phyloP scores from a whole-genome alignment of 2,797 vertebrate genomes.

The Moxostoma hubbsi region DNA sequence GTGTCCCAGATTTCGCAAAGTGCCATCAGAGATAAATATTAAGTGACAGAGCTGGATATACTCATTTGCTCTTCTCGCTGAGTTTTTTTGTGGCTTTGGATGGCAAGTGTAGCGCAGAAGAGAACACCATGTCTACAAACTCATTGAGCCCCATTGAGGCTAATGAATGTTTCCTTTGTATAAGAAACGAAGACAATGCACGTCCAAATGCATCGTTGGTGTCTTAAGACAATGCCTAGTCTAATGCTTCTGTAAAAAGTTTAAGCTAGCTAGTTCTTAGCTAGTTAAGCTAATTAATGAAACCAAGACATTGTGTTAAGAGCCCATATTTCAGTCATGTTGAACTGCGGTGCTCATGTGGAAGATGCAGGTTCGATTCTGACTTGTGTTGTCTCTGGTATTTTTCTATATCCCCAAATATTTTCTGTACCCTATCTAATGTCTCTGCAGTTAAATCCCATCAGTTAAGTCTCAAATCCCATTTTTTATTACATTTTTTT shows the following conservation, averaged over 20 bases:
- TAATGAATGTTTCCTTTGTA: conserved; percentile 28
- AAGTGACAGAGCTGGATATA: conserved; percentile 39
- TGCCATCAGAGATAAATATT: conserved; percentile 14
- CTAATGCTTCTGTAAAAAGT: conserved; percentile 11
- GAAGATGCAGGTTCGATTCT: neutral
- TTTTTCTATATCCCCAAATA: too few species aligned
- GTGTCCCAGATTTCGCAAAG: conserved; percentile 88
- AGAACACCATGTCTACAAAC: conserved; percentile 10
- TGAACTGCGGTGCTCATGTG: neutral
- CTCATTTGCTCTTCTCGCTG: conserved; percentile 15
- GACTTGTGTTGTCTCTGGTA: neutral
- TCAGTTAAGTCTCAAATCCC: too few species aligned
- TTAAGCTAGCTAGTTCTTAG: neutral
- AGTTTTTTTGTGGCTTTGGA: conserved; percentile 11
- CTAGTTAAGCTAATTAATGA: neutral
- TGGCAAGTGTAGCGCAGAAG: conserved; percentile 3
- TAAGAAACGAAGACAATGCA: conserved; percentile 20
- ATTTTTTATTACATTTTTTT: too few species aligned
- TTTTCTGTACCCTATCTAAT: neutral
- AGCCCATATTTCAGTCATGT: too few species aligned
- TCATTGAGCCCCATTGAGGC: neutral
- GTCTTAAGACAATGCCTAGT: neutral
- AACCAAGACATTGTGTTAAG: neutral
- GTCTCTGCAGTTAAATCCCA: too few species aligned
- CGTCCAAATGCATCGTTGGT: conserved; percentile 12